These are phyloP conservation scores for Gortyna flavago DNA, from an alignment of 2,888 invertebrate species.

Conservation along the genomic window DNA sequence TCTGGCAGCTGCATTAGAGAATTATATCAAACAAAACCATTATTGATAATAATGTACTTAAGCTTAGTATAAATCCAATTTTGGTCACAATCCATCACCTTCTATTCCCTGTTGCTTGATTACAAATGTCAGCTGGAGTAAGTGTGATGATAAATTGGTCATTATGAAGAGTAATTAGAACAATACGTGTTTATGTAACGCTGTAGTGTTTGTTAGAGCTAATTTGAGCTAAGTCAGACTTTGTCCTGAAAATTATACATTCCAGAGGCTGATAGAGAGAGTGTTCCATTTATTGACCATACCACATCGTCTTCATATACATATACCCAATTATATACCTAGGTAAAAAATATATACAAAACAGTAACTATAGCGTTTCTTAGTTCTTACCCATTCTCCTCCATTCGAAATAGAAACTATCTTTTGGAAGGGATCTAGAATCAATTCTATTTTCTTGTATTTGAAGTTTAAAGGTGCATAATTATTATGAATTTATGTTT, in stretches of 20 bases:
- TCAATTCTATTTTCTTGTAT: neutral
- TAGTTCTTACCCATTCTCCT: neutral
- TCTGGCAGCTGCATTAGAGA: neutral
- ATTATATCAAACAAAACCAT: neutral
- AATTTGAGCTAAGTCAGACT: neutral
- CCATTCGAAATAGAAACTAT: neutral
- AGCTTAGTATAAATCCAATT: conserved; percentile 35
- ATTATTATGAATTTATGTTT: no score
- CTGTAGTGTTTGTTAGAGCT: conserved; percentile 10
- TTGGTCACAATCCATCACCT: conserved; percentile 41
- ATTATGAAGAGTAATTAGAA: conserved; percentile 56
- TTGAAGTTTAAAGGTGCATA: neutral
- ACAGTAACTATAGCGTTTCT: neutral
- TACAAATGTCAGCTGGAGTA: conserved; percentile 38
- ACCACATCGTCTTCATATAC: neutral
- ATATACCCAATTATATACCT: neutral
- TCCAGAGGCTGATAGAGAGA: neutral
- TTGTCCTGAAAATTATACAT: neutral
- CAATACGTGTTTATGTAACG: conserved; percentile 12
- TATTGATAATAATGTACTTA: conserved; percentile 15
- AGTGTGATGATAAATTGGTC: conserved; percentile 57
- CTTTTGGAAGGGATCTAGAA: neutral
- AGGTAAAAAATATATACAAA: neutral
- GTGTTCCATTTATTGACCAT: neutral
- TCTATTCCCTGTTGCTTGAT: conserved; percentile 38